phyloP scores from a whole-genome alignment of 2,888 invertebrate genomes.

The Caradrina clavipalpis region DNA sequence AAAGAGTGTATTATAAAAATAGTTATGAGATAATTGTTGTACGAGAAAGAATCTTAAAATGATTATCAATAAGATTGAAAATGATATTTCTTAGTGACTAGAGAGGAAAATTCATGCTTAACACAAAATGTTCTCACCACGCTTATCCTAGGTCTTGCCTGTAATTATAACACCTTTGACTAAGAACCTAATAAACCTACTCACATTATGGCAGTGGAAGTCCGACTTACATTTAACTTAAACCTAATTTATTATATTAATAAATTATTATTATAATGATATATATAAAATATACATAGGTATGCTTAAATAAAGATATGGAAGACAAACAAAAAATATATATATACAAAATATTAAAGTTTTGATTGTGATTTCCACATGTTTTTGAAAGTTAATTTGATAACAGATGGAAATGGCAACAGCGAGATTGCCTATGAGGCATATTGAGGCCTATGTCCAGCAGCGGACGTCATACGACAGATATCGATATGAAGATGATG shows the following conservation, averaged over 20 bases:
- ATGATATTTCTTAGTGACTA: conserved; percentile 54
- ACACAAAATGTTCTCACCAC: conserved; percentile 85
- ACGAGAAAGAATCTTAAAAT: conserved; percentile 43
- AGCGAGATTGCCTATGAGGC: too few relatives aligned
- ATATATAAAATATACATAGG: conserved; percentile 55
- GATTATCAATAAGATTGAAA: conserved; percentile 47
- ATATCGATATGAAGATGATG: too few relatives aligned
- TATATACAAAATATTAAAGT: conserved; percentile 34
- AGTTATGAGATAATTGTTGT: conserved; percentile 43
- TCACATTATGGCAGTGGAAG: conserved; percentile 64
- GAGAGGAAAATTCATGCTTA: conserved; percentile 79
- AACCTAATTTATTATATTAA: conserved; percentile 26
- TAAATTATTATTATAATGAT: conserved; percentile 42
- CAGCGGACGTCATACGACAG: too few relatives aligned
- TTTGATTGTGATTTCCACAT: conserved; percentile 21
- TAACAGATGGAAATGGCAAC: background rate
- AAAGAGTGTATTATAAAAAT: conserved; percentile 47
- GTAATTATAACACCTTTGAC: conserved; percentile 82
- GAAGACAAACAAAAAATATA: conserved; percentile 50
- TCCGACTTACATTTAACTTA: conserved; percentile 43
- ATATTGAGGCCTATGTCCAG: too few relatives aligned
- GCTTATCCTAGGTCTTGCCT: conserved; percentile 85
- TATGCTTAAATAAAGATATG: conserved; percentile 52
- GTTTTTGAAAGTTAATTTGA: conserved; percentile 16
- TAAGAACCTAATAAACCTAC: conserved; percentile 64